Conservation (phyloP, 2,113 vertebrate species). For the Bucco capensis region DNA sequence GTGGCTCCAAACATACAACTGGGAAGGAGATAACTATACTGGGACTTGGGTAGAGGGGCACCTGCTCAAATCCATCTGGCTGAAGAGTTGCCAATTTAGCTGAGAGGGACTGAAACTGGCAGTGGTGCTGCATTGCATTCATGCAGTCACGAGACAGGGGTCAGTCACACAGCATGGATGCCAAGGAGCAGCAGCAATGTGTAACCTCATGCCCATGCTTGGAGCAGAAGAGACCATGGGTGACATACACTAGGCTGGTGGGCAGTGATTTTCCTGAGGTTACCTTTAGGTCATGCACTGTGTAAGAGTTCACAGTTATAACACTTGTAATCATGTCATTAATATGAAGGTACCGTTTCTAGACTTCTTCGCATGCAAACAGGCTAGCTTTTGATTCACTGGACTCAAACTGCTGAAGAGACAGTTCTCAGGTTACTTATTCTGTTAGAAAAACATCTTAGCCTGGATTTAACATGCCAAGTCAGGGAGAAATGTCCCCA, state of each 20-base stretch:
- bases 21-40: neutral
- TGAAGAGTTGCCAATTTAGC: neutral
- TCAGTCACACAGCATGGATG: neutral
- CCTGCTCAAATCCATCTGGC: neutral
- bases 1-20: neutral
- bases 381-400: neutral
- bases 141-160: accelerated
- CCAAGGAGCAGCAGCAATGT: neutral
- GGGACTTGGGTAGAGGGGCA: neutral
- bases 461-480: neutral
- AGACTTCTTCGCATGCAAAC: neutral
- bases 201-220: neutral
- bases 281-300: neutral
- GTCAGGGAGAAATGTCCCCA: neutral
- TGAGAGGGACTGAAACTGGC: neutral
- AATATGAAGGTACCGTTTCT: neutral
- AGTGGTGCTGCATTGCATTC: neutral
- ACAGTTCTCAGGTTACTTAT: neutral
- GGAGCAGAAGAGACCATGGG: neutral
- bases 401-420: neutral
- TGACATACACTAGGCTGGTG: neutral
- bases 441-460: neutral
- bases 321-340: neutral
- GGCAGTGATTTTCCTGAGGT: neutral
- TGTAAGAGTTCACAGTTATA: neutral